phyloP scores from a whole-genome alignment of 2,113 vertebrate genomes.

The Lycaon pictus region DNA sequence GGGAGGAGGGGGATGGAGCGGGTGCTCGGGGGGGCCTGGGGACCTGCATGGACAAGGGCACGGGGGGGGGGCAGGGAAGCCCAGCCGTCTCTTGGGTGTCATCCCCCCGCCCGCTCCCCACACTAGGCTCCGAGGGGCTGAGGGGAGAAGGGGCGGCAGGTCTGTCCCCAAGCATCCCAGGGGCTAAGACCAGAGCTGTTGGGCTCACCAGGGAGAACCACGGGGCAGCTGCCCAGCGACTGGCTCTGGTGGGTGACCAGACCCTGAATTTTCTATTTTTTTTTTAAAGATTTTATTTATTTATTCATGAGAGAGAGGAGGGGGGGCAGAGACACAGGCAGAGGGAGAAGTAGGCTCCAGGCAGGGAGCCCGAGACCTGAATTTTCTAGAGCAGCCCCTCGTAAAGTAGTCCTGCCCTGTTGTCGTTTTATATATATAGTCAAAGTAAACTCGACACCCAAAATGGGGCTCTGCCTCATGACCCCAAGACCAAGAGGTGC shows the following conservation, averaged over 20 bases:
- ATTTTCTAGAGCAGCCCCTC: neutral
- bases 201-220: neutral
- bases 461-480: neutral
- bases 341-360: too few species aligned
- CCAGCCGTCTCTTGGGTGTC: neutral
- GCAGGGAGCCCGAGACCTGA: neutral
- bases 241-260: neutral
- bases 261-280: neutral
- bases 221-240: fast-evolving
- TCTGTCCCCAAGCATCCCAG: neutral
- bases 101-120: fast-evolving
- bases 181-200: neutral
- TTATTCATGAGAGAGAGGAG: too few species aligned
- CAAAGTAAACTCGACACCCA: neutral
- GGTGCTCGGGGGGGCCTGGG: neutral
- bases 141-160: neutral
- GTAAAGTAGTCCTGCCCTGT: neutral
- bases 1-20: neutral
- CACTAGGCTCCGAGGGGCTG: neutral
- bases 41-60: fast-evolving
- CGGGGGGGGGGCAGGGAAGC: neutral
- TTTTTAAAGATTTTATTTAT: too few species aligned
- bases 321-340: too few species aligned
- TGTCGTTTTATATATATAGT: neutral
- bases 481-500: neutral